Percentiles rank a stretch among this genome's conserved stretches.
Conservation (phyloP, 2,888 invertebrate genomes). For the Eumacrocentrus americanus region DNA sequence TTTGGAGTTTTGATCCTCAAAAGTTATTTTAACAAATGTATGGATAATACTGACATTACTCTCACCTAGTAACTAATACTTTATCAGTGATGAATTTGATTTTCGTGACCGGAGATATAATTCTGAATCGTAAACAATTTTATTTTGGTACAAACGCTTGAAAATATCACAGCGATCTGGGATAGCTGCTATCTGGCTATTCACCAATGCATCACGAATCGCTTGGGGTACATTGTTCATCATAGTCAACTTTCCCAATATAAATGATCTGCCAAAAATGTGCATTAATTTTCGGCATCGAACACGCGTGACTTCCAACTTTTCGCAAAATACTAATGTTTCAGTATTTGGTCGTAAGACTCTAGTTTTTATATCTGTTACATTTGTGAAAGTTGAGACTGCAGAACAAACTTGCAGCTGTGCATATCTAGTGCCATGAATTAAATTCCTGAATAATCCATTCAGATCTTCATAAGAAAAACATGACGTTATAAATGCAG, state of each 20-base stretch:
- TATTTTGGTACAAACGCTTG: background rate
- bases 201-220: no score
- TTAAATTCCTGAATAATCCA: background rate
- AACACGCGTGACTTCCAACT: background rate
- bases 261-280: no score
- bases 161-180: no score
- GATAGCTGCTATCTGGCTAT: background rate
- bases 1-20: no score
- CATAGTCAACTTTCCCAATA: no score
- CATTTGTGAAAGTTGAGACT: background rate
- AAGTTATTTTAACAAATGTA: no score
- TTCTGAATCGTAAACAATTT: background rate
- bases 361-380: background rate
- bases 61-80: no score
- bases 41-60: no score
- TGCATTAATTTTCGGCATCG: background rate
- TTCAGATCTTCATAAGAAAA: constrained; percentile 1
- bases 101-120: background rate
- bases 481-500: background rate
- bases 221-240: no score
- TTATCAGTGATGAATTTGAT: background rate
- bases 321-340: background rate
- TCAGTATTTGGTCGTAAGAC: background rate
- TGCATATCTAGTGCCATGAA: constrained; percentile 1
- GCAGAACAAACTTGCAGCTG: background rate